Percentiles rank a stretch among this genome's conserved stretches.
phyloP scores from a whole-genome alignment of 1,140 invertebrate genomes.

The Sinella curviseta region DNA sequence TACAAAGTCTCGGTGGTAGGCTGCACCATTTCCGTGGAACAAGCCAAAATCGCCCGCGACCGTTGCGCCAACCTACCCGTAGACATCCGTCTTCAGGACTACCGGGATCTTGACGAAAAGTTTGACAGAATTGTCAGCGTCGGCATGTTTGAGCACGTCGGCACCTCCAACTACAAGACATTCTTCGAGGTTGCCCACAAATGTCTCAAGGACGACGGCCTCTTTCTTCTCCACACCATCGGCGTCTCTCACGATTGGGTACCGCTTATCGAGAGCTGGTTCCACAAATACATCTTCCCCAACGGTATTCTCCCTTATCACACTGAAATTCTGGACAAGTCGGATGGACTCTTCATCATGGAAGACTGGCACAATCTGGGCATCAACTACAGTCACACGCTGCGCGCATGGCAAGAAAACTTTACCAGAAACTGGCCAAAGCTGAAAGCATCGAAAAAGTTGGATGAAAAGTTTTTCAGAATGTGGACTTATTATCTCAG shows the following conservation, averaged over 20 bases:
- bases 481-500: slow-evolving; percentile 33
- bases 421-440: slow-evolving; percentile 34
- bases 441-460: slow-evolving; percentile 8
- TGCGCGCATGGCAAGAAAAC: slow-evolving; percentile 32
- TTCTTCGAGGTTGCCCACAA: slow-evolving; percentile 30
- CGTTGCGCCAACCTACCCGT: slow-evolving; percentile 36
- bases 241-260: slow-evolving; percentile 35
- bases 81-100: slow-evolving; percentile 38
- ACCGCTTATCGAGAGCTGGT: slow-evolving; percentile 43
- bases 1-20: slow-evolving; percentile 43
- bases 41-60: slow-evolving; percentile 30
- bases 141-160: slow-evolving; percentile 25
- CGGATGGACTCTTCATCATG: slow-evolving; percentile 35
- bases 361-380: slow-evolving; percentile 42
- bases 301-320: slow-evolving; percentile 39
- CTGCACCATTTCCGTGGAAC: slow-evolving; percentile 41
- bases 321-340: slow-evolving; percentile 22
- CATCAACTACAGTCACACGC: slow-evolving; percentile 28
- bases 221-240: slow-evolving; percentile 41
- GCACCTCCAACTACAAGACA: slow-evolving; percentile 28
- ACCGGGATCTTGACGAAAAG: slow-evolving; percentile 21
- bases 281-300: slow-evolving; percentile 42
- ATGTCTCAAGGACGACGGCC: slow-evolving; percentile 35
- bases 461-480: slow-evolving; percentile 25
- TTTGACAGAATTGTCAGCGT: slow-evolving; percentile 36